Evolutionary conservation across 1,140 invertebrate genomes (phyloP), one percentile per base, ranked within the genome.

Genomic region (Drosophila subobscura): DNA sequence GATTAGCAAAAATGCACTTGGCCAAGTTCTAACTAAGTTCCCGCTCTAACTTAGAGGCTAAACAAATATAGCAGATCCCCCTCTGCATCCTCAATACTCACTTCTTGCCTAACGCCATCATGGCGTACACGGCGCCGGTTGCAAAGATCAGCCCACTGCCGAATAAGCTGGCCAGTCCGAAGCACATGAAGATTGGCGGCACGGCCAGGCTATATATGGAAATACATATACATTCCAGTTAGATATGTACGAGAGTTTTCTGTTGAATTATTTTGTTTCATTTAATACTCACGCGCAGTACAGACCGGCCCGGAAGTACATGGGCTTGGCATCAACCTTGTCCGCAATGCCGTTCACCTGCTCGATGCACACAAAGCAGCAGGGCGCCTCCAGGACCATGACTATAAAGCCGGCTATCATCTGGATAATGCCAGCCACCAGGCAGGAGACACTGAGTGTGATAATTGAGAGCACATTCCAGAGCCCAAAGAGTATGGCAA

Each of bases 61-160:
- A 46, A 41, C 10, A 27, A 56, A 46, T 22, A 29, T 7, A 12
- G 3, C 22, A 14, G 3, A n/a, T 33, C 29, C 10, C 16, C 14
- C 16, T 10, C 29, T 8, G 16, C 7, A 16, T 25, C 40, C 46
- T 27, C 16, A 27, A 12, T 80, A 95, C 96, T 96, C 92, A 97
- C 97, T 97, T 97, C 93, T 94, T 97, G 58, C 96, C 97, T 67
- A 99, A 93, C 27, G 97, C 95, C 96, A 99, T 98, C 93, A 99
- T 94, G 79, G 97, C 97, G 92, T 99, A 99, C 41, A 98, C 93
- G 57, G 97, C 93, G 44, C 97, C 98, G 51, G 97, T 97, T 12
- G 93, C 94, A 92, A 99, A 97, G 84, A 99, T 96, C 37, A 98
- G 91, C 33, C 96, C 97, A 92, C 96, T 95, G 74, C 97, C 97